Base-by-base conservation (phyloP, 2,113 vertebrate species). In the Trematocara nigrifrons region DNA sequence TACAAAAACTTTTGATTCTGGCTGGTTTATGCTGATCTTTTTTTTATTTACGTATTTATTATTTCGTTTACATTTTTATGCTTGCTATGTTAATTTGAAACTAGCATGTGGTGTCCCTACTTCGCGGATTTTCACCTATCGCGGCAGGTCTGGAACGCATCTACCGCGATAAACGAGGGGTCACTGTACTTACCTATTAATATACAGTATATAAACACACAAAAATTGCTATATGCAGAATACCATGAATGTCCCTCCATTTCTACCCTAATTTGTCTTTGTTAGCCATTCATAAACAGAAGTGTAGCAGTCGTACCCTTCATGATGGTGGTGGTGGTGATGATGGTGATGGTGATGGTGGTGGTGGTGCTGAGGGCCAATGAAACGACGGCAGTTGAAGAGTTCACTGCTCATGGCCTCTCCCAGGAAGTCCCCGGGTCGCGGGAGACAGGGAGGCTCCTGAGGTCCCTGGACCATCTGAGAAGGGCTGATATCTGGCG, bases 381-480 rank as follows among this genome's bases (percentile, higher is more conserved):
- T 99, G 94, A 99, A 99, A 47, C 98, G 97, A 0, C 97, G 96
- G 87, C 99, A 99, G 96, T 98, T 99, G 90, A 99, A 99, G 26
- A 99, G 95, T 64, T 99, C 99, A 26, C 96, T 98, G 47, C 98
- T 97, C 92, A 99, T 99, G 38, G 97, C 97, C 84, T 99, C 98
- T 18, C 98, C 97, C 10, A 99, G 97, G 91, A 99, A 99, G 94
- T 99, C 98, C 26, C 97, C 97, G 0, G 97, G 96, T 10, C 97
- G 96, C 3, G 98, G 95, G 38, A 99, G 96, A 86, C 98, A 98
- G 52, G 98, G 93, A 1, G 98, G 97, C 89, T 99, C 98, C 87
- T 98, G 98, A 61, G 97, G 96, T 4, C 96, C 97, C 29, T 97
- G 97, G 4, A 95, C 95, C 86, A 97, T 96, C 90, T 97, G 97